phyloP scores from a whole-genome alignment of 1,140 invertebrate genomes.

The Aphis craccivora region DNA sequence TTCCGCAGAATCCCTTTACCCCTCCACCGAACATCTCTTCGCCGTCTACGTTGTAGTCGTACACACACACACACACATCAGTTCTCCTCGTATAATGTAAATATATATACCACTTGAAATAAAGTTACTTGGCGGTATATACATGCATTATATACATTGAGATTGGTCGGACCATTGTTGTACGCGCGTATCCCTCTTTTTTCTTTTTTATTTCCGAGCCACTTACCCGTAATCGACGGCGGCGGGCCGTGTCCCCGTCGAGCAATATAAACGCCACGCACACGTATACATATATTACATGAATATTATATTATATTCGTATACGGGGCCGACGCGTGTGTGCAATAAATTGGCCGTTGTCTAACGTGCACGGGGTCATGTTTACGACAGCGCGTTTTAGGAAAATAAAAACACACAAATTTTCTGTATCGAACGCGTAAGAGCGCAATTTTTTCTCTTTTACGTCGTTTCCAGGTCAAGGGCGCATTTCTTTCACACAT shows the following conservation, averaged over 20 bases:
- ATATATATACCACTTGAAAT: slow-evolving; percentile 12
- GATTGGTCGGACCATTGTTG: slow-evolving; percentile 17
- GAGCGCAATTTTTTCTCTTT: slow-evolving; percentile 13
- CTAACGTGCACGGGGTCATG: slow-evolving; percentile 1
- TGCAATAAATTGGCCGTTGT: slow-evolving; percentile 43
- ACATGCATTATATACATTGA: not conserved
- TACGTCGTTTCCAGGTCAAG: slow-evolving; percentile 48
- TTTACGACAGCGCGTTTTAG: not conserved
- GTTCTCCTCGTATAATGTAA: not conserved
- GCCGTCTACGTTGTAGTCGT: not conserved
- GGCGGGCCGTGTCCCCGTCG: slow-evolving; percentile 29
- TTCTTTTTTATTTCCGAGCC: slow-evolving; percentile 9
- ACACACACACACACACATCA: not conserved
- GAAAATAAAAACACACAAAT: not conserved
- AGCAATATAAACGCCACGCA: slow-evolving; percentile 26
- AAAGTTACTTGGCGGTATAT: slow-evolving; percentile 1
- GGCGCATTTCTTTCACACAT: slow-evolving; percentile 51
- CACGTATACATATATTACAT: slow-evolving; percentile 18
- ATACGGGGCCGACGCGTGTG: not conserved
- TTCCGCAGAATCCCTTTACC: slow-evolving; percentile 43
- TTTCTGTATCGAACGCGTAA: slow-evolving; percentile 43
- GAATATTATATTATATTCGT: slow-evolving; percentile 18
- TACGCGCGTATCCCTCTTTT: slow-evolving; percentile 1
- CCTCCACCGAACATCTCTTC: not conserved
- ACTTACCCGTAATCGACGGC: slow-evolving; percentile 42